Conservation (phyloP, 2,888 invertebrate species). For the Onthophagus sagittarius region DNA sequence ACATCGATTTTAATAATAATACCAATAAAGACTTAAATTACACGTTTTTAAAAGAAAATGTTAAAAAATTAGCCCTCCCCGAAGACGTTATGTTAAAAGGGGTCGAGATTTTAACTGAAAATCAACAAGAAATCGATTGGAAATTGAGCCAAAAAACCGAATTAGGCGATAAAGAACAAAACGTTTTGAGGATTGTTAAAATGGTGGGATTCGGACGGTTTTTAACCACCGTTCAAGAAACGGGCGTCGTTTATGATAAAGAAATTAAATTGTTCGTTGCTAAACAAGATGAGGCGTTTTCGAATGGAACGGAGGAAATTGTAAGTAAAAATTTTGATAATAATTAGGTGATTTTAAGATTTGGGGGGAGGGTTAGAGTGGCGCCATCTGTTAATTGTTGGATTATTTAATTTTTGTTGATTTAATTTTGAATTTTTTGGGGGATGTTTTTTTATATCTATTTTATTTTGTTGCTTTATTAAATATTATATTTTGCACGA, state of each 20-base stretch:
- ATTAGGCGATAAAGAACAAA: constrained; percentile 63
- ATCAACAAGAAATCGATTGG: constrained; percentile 71
- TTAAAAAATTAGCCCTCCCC: constrained; percentile 63
- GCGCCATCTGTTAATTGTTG: too few relatives aligned
- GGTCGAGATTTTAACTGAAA: constrained; percentile 62
- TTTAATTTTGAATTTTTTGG: too few relatives aligned
- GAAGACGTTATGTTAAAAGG: constrained; percentile 75
- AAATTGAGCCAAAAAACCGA: constrained; percentile 54
- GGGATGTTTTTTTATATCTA: too few relatives aligned
- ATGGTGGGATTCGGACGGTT: constrained; percentile 76
- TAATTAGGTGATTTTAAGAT: too few relatives aligned
- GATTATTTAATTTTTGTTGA: too few relatives aligned
- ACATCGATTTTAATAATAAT: constrained; percentile 58
- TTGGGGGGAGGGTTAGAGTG: too few relatives aligned
- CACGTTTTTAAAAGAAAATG: constrained; percentile 47
- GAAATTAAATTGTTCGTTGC: constrained; percentile 41
- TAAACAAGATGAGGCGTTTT: constrained; percentile 27
- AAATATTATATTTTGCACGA: too few relatives aligned
- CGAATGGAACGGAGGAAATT: constrained; percentile 18
- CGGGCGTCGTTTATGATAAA: constrained; percentile 64
- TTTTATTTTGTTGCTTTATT: too few relatives aligned
- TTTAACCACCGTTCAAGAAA: constrained; percentile 61
- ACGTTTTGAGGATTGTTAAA: constrained; percentile 70
- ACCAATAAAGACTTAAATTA: constrained; percentile 31
- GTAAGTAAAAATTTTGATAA: constrained; percentile 15